Evolutionary conservation across 2,797 vertebrate genomes (phyloP).

Genomic region (Anabacerthia variegaticeps): DNA sequence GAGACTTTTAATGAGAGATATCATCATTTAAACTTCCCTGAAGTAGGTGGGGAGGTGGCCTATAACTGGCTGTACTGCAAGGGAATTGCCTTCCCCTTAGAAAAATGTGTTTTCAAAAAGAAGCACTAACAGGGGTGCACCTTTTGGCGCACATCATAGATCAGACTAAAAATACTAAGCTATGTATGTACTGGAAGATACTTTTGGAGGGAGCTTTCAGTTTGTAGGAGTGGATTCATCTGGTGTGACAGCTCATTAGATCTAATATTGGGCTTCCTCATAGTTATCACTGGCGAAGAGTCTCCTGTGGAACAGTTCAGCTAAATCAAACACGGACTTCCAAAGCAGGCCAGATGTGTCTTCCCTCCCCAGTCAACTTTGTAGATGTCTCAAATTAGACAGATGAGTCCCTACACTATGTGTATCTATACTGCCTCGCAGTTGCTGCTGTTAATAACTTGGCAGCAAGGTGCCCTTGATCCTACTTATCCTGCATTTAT

Average conservation of each 20-base stretch:
- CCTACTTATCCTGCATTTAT: constrained; percentile 12
- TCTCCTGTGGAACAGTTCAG: constrained; percentile 13
- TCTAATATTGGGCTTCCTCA: background rate
- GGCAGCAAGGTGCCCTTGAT: constrained; percentile 57
- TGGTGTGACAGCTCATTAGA: constrained; percentile 28
- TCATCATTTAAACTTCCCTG: background rate
- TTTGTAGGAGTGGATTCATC: background rate
- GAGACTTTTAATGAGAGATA: background rate
- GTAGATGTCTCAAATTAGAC: background rate
- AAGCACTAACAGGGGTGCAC: background rate
- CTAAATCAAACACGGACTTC: constrained; percentile 13
- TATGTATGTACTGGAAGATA: background rate
- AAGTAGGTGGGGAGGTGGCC: background rate
- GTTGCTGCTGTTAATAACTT: constrained; percentile 16
- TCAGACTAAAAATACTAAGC: background rate
- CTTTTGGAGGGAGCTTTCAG: background rate
- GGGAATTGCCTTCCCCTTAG: background rate
- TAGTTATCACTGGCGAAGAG: background rate
- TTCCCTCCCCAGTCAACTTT: constrained; percentile 1
- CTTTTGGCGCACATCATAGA: background rate
- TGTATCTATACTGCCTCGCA: background rate
- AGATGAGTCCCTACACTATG: background rate
- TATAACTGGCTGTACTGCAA: background rate
- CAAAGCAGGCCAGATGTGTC: constrained; percentile 11
- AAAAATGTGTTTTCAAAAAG: background rate